Evolutionary conservation across 1,140 invertebrate species (phyloP).

Genomic region (Drusus annulatus): DNA sequence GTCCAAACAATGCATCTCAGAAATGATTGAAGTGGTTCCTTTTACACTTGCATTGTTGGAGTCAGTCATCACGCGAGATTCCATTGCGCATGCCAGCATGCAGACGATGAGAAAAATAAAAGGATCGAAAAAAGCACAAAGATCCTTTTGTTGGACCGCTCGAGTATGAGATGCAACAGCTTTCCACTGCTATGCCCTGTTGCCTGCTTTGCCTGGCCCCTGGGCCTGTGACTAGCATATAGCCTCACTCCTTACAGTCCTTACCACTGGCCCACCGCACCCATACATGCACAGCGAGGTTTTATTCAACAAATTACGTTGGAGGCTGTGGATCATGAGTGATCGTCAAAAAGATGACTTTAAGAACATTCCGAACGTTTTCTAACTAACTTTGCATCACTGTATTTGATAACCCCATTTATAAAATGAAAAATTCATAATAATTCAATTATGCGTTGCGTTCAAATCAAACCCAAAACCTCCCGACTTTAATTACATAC

Average conservation of each 20-base stretch:
- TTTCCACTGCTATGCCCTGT: not conserved
- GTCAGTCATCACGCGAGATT: slow-evolving; percentile 56
- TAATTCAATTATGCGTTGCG: too few relatives aligned
- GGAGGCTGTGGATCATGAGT: not conserved
- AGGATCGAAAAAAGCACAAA: slow-evolving; percentile 43
- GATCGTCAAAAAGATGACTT: too few relatives aligned
- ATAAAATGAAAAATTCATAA: too few relatives aligned
- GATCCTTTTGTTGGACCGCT: slow-evolving; percentile 46
- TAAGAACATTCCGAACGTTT: too few relatives aligned
- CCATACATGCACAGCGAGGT: not conserved
- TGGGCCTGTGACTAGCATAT: not conserved
- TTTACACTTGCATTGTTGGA: slow-evolving; percentile 54
- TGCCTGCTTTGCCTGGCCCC: not conserved
- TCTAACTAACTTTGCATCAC: too few relatives aligned
- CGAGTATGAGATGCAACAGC: slow-evolving; percentile 28
- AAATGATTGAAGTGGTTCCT: slow-evolving; percentile 53
- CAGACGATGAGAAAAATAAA: slow-evolving; percentile 51
- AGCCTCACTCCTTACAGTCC: not conserved
- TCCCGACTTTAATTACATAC: too few relatives aligned
- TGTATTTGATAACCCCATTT: too few relatives aligned
- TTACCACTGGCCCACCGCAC: not conserved
- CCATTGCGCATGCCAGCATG: slow-evolving; percentile 56
- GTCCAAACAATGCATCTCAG: slow-evolving; percentile 2
- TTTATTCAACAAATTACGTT: slow-evolving; percentile 18
- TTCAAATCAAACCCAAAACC: too few relatives aligned